Evolutionary conservation across 2,888 invertebrate species (phyloP).

Genomic region (Ornithoptera priamus): DNA sequence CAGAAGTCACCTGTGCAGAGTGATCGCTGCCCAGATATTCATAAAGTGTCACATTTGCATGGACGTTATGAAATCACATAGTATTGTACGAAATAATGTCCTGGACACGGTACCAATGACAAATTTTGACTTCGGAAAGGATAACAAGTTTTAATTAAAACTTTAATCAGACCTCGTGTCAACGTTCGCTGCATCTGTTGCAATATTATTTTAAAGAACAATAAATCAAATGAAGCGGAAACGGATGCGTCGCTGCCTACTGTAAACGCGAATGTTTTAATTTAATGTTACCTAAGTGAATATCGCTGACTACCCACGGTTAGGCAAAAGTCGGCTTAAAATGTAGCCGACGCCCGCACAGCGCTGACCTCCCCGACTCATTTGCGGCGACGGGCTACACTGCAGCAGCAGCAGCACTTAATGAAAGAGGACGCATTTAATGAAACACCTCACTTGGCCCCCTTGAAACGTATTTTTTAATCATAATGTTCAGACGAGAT

Average conservation of each 20-base stretch:
- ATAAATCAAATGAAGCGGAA: conserved; percentile 11
- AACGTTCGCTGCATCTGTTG: conserved; percentile 1
- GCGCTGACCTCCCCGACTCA: conserved; percentile 31
- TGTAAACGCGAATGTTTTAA: conserved; percentile 20
- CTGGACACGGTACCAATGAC: no score
- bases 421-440: conserved; percentile 32
- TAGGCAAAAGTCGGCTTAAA: conserved; percentile 27
- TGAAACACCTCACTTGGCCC: conserved; percentile 28
- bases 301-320: conserved; percentile 22
- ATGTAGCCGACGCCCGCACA: conserved; percentile 18
- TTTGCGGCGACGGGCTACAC: conserved; percentile 29
- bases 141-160: neutral
- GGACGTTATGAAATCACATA: no score
- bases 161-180: neutral
- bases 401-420: conserved; percentile 23
- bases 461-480: neutral
- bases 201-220: conserved; percentile 10
- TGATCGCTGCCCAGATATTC: no score
- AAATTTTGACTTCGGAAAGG: no score
- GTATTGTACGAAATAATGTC: no score
- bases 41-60: no score
- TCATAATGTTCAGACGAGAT: no score
- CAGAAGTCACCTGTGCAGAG: no score
- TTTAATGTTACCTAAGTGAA: conserved; percentile 22
- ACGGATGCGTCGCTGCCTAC: conserved; percentile 8